phyloP scores from a whole-genome alignment of 2,888 invertebrate species.

The Palloptera scutellata region DNA sequence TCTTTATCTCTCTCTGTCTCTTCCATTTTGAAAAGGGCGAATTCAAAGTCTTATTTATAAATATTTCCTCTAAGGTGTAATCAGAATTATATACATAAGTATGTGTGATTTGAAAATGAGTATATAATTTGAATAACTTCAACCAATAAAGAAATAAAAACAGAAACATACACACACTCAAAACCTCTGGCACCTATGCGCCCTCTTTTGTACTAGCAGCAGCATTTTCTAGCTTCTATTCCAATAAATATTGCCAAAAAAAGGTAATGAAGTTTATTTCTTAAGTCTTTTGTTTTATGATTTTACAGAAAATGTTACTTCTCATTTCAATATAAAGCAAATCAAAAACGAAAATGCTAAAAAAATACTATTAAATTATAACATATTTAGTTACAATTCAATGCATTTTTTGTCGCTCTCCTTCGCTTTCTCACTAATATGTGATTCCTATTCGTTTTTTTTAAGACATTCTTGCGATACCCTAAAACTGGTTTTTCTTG shows the following conservation, averaged over 20 bases:
- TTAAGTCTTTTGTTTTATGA: constrained; percentile 38
- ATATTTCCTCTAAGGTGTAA: too few species aligned
- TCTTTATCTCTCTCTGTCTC: too few species aligned
- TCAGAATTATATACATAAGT: too few species aligned
- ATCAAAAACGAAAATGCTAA: background rate
- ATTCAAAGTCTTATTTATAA: too few species aligned
- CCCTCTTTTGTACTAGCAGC: background rate
- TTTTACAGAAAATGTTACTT: background rate
- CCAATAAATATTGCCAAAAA: background rate
- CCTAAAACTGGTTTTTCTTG: constrained; percentile 48
- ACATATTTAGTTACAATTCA: background rate
- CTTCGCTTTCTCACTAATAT: background rate
- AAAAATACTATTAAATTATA: background rate
- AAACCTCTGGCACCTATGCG: too few species aligned
- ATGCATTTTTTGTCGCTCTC: background rate
- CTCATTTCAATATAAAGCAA: background rate
- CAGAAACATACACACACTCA: too few species aligned
- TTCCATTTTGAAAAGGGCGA: too few species aligned
- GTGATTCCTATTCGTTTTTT: constrained; percentile 18
- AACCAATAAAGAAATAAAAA: constrained; percentile 5
- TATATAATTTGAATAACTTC: too few species aligned
- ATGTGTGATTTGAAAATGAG: too few species aligned
- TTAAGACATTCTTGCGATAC: constrained; percentile 32
- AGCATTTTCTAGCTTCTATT: background rate
- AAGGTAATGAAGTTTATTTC: constrained; percentile 25